Conservation (phyloP, 2,797 vertebrate genomes). For the Artibeus jamaicensis region DNA sequence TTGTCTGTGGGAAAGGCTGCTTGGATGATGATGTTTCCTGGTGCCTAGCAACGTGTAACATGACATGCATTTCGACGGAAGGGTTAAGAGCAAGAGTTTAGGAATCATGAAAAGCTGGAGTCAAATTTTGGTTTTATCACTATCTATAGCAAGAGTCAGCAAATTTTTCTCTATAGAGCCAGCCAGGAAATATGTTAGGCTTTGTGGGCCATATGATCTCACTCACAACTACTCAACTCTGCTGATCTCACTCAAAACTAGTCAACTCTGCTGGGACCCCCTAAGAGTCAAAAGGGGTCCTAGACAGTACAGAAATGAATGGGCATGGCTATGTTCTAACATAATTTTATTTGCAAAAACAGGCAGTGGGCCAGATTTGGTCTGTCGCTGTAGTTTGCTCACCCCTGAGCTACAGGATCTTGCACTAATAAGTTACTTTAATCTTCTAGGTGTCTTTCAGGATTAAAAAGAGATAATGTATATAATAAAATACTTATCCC, state of each 20-base stretch:
- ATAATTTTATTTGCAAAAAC: background rate
- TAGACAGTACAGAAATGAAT: background rate
- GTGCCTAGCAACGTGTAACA: background rate
- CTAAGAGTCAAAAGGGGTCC: background rate
- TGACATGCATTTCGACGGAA: background rate
- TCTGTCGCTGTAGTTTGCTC: background rate
- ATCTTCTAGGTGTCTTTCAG: conserved; percentile 15
- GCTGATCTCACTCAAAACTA: background rate
- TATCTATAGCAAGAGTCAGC: background rate
- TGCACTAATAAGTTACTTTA: background rate
- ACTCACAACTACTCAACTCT: background rate
- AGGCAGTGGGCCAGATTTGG: background rate
- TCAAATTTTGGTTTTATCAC: background rate
- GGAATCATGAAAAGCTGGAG: background rate
- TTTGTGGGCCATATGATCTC: background rate
- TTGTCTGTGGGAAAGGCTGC: background rate
- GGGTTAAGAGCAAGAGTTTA: background rate
- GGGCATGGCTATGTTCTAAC: background rate
- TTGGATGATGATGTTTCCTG: background rate
- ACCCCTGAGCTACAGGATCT: background rate
- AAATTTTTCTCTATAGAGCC: background rate
- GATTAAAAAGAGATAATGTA: background rate
- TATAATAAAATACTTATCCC: background rate
- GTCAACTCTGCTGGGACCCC: background rate
- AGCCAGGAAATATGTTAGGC: conserved; percentile 16